These are phyloP conservation scores for Metaphire vulgaris DNA, from an alignment of 1,140 invertebrate genomes.

Conservation along the genomic window DNA sequence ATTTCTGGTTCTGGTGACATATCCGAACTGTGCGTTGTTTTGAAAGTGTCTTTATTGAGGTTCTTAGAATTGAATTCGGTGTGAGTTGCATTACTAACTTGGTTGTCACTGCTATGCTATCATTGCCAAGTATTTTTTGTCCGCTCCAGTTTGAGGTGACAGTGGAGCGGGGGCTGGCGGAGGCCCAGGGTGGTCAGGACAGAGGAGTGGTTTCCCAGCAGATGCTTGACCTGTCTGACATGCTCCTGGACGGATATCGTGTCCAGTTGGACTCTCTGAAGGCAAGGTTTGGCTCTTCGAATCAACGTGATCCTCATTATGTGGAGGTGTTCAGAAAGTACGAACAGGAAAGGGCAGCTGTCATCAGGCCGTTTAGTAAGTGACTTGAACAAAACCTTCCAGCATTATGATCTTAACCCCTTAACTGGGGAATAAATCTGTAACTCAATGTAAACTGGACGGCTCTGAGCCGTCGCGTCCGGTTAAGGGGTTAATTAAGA, in stretches of 20 bases:
- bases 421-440: too few relatives aligned
- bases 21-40: too few relatives aligned
- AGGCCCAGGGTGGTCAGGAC: conserved; percentile 47
- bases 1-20: too few relatives aligned
- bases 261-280: conserved; percentile 65
- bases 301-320: conserved; percentile 53
- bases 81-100: too few relatives aligned
- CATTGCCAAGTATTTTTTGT: too few relatives aligned
- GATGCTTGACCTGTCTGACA: conserved; percentile 65
- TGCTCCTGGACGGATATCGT: conserved; percentile 66
- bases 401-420: too few relatives aligned
- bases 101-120: too few relatives aligned
- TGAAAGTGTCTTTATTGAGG: too few relatives aligned
- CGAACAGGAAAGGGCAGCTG: conserved; percentile 58
- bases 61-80: too few relatives aligned
- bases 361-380: conserved; percentile 60
- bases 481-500: too few relatives aligned
- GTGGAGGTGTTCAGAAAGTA: conserved; percentile 60
- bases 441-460: too few relatives aligned
- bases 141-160: neutral
- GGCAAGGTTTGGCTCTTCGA: conserved; percentile 38
- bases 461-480: too few relatives aligned
- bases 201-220: conserved; percentile 61
- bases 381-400: conserved; percentile 20
- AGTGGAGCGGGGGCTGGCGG: conserved; percentile 36